These are phyloP conservation scores for Hycleus cichorii DNA, from an alignment of 1,140 invertebrate genomes.

Conservation along the genomic window DNA sequence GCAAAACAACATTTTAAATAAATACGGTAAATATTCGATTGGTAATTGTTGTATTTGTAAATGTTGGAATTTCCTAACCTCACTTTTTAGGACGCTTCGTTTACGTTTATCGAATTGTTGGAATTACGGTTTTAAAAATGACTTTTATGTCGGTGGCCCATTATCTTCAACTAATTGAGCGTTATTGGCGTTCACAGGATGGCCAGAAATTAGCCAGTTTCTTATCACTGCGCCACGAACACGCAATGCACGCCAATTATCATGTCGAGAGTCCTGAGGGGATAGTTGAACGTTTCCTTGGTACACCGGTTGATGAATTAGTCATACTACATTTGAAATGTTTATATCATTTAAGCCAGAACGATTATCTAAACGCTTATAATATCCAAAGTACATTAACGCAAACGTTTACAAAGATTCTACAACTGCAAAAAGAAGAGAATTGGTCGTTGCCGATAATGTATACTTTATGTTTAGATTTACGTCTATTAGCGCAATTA, in stretches of 20 bases:
- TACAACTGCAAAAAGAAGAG: conserved; percentile 87
- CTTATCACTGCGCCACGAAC: conserved; percentile 69
- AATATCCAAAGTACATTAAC: conserved; percentile 69
- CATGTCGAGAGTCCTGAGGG: conserved; percentile 61
- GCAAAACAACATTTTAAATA: too few relatives aligned
- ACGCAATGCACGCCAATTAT: conserved; percentile 62
- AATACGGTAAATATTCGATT: too few relatives aligned
- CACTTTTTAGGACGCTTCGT: not conserved
- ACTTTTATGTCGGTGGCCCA: conserved; percentile 34
- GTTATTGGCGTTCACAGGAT: conserved; percentile 49
- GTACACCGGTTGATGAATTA: conserved; percentile 71
- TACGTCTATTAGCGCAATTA: conserved; percentile 68
- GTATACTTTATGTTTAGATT: conserved; percentile 81
- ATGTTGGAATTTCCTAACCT: not conserved
- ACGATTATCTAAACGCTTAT: conserved; percentile 70
- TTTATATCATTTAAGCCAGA: conserved; percentile 53
- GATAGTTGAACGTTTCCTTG: conserved; percentile 61
- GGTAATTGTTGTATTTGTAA: not conserved
- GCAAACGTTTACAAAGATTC: conserved; percentile 70
- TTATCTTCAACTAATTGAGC: conserved; percentile 45
- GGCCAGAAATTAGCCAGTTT: conserved; percentile 53
- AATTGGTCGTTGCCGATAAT: conserved; percentile 93
- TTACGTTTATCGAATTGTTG: too few relatives aligned
- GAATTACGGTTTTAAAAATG: conserved; percentile 21
- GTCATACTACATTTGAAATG: conserved; percentile 72